Base-by-base conservation (phyloP, 1,140 invertebrate species). In the Apis cerana region DNA sequence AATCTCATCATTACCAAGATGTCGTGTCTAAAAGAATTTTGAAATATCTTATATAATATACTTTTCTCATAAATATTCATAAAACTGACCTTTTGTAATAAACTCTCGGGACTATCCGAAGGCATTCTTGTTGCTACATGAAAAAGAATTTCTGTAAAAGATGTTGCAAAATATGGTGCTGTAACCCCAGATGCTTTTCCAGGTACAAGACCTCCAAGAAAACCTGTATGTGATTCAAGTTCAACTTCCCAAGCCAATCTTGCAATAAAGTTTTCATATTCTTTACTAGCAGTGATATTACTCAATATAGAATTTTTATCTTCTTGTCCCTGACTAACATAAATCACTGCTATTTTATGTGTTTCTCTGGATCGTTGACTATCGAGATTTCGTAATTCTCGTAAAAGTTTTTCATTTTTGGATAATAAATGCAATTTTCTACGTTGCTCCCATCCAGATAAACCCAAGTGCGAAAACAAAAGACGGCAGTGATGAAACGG, bases 41-140 rank as follows among this genome's bases (percentile, higher is more conserved):
- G 23, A 75, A 21, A 48, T 61, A 50, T 70, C 2, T 9, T 2
- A 21, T 52, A n/a, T 17, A 79, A 50, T 9, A 43, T 12, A 33
- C 5, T 48, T 4, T 58, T 43, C 19, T 12, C 17, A 11, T 48
- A 15, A 15, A n/a, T n/a, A 5, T 17, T 2, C 17, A 13, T 43
- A 23, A 54, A 11, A 13, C 11, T 58, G 92, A 97, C 97, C 95
- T 99, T 99, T 91, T 98, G 97, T 81, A 99, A 95, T 89, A 98
- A 96, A 80, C 97, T 96, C 93, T 99, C 98, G 11, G 97, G 96
- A 72, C 96, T 96, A 91, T 97, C 97, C 0, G 97, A 97, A 27
- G 98, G 98, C 97, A 99, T 99, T 85, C 98, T 95, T 2, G 99
- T 99, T n/a, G 99, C 98, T 50, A 99, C 99, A 94, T 99, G 99